phyloP scores from a whole-genome alignment of 2,888 invertebrate genomes.

The Heliconius aoede region DNA sequence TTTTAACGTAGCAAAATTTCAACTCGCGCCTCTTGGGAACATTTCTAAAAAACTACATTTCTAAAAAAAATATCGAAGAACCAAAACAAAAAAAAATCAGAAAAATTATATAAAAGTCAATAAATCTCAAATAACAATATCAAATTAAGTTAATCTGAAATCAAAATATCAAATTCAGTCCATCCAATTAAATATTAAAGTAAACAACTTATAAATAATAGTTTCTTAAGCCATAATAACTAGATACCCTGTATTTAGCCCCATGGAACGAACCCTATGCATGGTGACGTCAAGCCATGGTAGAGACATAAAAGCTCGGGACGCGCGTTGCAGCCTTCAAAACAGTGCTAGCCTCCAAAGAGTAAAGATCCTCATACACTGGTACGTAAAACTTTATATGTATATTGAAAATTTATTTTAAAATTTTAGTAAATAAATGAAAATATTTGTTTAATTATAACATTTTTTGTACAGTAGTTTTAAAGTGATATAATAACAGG shows the following conservation, averaged over 20 bases:
- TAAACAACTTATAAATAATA: conserved; percentile 25
- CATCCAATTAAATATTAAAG: neutral
- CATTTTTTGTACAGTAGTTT: neutral
- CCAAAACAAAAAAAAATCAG: neutral
- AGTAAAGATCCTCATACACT: conserved; percentile 66
- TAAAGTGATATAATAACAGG: neutral
- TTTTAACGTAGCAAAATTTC: too few relatives aligned
- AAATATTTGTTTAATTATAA: neutral
- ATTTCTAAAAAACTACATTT: too few relatives aligned
- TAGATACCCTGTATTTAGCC: conserved; percentile 29
- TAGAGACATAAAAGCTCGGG: conserved; percentile 62
- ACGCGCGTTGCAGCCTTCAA: conserved; percentile 63
- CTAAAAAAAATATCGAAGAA: too few relatives aligned
- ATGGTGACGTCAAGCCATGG: conserved; percentile 70
- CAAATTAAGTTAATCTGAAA: neutral
- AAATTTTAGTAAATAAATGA: neutral
- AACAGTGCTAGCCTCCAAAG: conserved; percentile 67
- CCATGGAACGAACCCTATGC: conserved; percentile 56
- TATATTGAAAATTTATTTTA: neutral
- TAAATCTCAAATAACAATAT: neutral
- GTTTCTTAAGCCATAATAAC: conserved; percentile 32
- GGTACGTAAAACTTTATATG: conserved; percentile 56
- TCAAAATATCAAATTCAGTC: too few relatives aligned
- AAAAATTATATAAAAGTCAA: neutral
- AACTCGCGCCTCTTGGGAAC: too few relatives aligned